phyloP scores from a whole-genome alignment of 2,113 vertebrate species.

The Strigops habroptila region DNA sequence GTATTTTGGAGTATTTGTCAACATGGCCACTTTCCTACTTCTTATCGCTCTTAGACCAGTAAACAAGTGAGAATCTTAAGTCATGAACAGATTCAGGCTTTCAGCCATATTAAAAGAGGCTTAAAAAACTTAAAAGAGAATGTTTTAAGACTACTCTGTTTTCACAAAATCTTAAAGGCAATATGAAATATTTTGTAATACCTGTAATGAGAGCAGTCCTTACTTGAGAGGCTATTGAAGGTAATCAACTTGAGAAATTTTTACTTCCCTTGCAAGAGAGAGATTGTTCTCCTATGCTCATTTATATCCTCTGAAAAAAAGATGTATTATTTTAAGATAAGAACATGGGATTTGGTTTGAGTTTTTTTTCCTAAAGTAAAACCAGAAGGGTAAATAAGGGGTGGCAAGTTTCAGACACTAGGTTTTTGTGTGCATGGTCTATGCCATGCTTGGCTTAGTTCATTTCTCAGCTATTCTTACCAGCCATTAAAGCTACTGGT shows the following conservation, averaged over 20 bases:
- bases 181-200: neutral
- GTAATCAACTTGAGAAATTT: neutral
- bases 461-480: neutral
- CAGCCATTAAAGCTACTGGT: neutral
- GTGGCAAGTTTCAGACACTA: neutral
- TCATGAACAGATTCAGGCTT: neutral
- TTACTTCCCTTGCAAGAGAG: neutral
- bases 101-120: neutral
- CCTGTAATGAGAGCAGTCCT: neutral
- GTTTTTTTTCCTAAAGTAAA: neutral
- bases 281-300: neutral
- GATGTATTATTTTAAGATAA: neutral
- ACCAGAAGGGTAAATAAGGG: neutral
- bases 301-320: neutral
- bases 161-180: neutral
- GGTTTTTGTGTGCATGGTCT: neutral
- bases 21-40: accelerated
- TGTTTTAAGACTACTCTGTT: neutral
- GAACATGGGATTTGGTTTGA: neutral
- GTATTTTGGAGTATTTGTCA: neutral
- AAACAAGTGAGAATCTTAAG: neutral
- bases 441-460: neutral
- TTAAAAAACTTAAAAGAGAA: neutral
- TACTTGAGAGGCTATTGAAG: neutral
- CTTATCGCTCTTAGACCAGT: neutral